Evolutionary conservation across 1,140 invertebrate genomes (phyloP).

Genomic region (Reticulitermes speratus): DNA sequence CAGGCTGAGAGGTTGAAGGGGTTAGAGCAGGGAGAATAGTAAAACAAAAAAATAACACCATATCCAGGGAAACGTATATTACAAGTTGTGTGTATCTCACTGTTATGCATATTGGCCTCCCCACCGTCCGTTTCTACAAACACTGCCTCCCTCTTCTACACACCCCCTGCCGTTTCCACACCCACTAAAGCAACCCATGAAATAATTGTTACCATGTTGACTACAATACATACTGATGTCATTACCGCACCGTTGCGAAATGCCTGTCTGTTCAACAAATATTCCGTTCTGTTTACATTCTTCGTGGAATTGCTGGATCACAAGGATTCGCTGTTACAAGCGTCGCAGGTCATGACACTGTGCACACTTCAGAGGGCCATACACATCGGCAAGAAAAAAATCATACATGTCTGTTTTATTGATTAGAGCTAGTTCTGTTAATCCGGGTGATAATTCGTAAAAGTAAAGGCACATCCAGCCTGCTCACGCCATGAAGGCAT

Average conservation of each 20-base stretch:
- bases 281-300: neutral
- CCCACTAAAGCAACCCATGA: neutral
- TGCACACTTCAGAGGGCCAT: neutral
- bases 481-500: no score
- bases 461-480: no score
- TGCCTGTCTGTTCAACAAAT: neutral
- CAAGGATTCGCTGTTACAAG: neutral
- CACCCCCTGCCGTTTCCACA: neutral
- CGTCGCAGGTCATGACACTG: neutral
- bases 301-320: neutral
- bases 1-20: neutral
- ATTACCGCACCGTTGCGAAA: neutral
- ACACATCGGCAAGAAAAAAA: no score
- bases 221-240: neutral
- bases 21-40: neutral
- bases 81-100: neutral
- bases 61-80: neutral
- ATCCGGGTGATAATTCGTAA: no score
- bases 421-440: no score
- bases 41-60: neutral
- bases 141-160: neutral
- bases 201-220: neutral
- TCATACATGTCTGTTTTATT: no score
- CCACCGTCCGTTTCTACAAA: neutral
- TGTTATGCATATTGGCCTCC: neutral